Conservation (phyloP, 2,888 invertebrate species). For the Ceraclea dissimilis region DNA sequence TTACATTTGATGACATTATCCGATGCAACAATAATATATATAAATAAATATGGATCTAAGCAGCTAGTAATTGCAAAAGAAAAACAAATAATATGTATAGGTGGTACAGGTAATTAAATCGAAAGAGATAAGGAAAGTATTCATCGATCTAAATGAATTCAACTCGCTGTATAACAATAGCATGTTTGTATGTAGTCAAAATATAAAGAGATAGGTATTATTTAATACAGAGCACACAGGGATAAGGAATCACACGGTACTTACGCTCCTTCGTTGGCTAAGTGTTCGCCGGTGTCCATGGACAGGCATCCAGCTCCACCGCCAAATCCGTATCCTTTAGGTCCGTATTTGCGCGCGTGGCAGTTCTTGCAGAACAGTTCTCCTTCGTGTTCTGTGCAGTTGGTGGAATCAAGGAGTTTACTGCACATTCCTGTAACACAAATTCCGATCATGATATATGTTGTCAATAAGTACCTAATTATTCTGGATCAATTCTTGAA, state of each 20-base stretch:
- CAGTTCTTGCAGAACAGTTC: conserved; percentile 96
- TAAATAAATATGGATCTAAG: conserved; percentile 22
- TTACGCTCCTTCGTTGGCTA: conserved; percentile 53
- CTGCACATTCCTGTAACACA: conserved; percentile 75
- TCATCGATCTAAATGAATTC: conserved; percentile 29
- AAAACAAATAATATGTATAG: conserved; percentile 7
- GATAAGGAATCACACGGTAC: conserved; percentile 34
- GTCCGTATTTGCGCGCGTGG: conserved; percentile 97
- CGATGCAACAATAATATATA: conserved; percentile 5
- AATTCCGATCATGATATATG: no score
- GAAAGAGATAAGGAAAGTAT: conserved; percentile 49
- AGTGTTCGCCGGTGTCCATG: conserved; percentile 84
- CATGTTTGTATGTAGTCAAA: conserved; percentile 33
- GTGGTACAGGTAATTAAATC: conserved; percentile 6
- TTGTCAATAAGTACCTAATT: no score
- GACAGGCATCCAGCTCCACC: conserved; percentile 95
- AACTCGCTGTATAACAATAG: conserved; percentile 38
- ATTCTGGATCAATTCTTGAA: no score
- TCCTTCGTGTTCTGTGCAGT: conserved; percentile 94
- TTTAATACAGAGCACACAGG: not conserved
- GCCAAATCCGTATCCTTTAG: conserved; percentile 97
- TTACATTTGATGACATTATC: conserved; percentile 19
- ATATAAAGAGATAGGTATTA: not conserved
- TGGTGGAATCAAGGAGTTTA: conserved; percentile 97
- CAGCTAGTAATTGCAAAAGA: conserved; percentile 22